phyloP scores from a whole-genome alignment of 1,140 invertebrate species.

The Drosophila ficusphila region DNA sequence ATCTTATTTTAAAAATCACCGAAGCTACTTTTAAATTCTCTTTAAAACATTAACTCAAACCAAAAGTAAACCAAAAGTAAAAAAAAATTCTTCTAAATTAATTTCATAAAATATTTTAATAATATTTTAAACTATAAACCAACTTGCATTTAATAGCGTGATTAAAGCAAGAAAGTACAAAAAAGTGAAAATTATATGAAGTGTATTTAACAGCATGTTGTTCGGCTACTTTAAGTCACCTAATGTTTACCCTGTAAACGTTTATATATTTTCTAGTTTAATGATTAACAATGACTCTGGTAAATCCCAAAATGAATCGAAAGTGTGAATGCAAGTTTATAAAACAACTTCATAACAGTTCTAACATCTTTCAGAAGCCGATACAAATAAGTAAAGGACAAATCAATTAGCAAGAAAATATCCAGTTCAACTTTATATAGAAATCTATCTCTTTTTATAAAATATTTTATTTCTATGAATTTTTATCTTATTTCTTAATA shows the following conservation, averaged over 20 bases:
- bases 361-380: background rate
- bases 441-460: no score
- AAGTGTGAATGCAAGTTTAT: background rate
- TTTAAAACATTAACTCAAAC: no score
- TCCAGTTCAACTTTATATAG: no score
- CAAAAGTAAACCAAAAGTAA: no score
- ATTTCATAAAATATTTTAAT: no score
- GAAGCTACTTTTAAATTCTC: background rate
- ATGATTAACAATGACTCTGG: slow-evolving; percentile 15
- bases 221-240: background rate
- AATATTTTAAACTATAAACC: no score
- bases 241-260: slow-evolving; percentile 6
- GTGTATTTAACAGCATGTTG: background rate
- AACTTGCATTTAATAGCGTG: no score
- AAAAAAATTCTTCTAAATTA: no score
- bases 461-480: no score
- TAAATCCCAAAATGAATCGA: background rate
- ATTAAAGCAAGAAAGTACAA: no score
- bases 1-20: background rate
- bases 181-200: background rate
- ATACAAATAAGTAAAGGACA: background rate
- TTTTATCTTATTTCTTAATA: no score
- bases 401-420: no score
- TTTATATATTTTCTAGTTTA: background rate
- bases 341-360: background rate